Base-by-base conservation (phyloP, 2,113 vertebrate species). In the Glaucidium brasilianum region DNA sequence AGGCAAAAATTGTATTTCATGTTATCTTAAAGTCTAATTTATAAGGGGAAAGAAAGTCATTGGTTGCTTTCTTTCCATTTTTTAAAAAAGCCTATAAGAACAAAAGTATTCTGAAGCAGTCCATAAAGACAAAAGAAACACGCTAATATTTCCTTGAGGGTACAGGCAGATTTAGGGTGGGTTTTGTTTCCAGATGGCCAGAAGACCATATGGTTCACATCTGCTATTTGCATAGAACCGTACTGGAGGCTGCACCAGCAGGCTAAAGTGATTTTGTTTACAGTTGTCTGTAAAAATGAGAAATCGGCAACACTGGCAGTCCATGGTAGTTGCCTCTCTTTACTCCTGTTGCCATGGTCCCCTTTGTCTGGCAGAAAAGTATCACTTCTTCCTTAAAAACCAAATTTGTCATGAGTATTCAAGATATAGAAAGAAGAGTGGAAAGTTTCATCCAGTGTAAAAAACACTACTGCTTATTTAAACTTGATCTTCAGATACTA, bases 21-120 rank as follows among this genome's bases (percentile, higher is more conserved):
- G 85, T 89, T 94, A 88, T 92, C 86, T 95, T 94, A 92, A 79
- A 77, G 86, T 47, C 80, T 94, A 91, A 91, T 95, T 91, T 78
- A 88, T 94, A 83, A 59, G 37, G 62, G 53, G 78, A 88, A 96
- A 63, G 74, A 92, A 62, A 90, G 45, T 63, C 20, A 81, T 68
- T 88, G 56, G 91, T 92, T 87, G 84, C 78, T 95, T 90, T 95
- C 59, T 85, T 82, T 81, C 62, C 3, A 35, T 85, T 96, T 69
- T 76, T 15, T 0, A 35, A 72, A 92, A 87, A 96, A 81, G 50
- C 64, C 71, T 74, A 0, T 56, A 87, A 85, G 47, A 95, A 73
- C 63, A 93, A 83, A 92, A 94, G 27, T 85, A 68, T 95, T 88
- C 92, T 88, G 82, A 71, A 90, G 85, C 66, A 84, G 85, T 94